phyloP scores from a whole-genome alignment of 1,140 invertebrate species.

The Drosophila sproati region DNA sequence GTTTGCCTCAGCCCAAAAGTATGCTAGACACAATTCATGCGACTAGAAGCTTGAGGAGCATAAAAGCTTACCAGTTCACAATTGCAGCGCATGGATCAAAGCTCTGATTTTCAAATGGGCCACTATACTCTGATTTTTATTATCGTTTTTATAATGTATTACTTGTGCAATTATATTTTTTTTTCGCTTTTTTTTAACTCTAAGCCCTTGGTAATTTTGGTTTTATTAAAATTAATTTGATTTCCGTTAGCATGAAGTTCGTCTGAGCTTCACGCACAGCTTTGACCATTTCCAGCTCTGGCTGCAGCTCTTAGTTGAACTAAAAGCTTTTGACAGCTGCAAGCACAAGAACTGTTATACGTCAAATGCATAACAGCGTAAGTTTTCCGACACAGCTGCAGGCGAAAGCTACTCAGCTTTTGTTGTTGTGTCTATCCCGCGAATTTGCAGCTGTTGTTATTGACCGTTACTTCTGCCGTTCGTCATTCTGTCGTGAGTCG shows the following conservation, averaged over 20 bases:
- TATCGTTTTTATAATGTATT: no score
- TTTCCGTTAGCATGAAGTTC: no score
- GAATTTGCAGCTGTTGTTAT: constrained; percentile 70
- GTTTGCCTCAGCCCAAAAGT: constrained; percentile 40
- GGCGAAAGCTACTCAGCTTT: constrained; percentile 46
- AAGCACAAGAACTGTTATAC: constrained; percentile 50
- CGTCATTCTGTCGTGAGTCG: constrained; percentile 71
- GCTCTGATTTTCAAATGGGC: no score
- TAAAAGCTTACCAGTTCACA: background rate
- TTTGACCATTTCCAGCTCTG: background rate
- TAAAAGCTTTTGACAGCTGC: constrained; percentile 11
- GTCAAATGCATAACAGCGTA: constrained; percentile 1
- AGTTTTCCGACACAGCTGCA: constrained; percentile 70
- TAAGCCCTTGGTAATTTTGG: no score
- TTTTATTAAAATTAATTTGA: no score
- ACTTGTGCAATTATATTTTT: no score
- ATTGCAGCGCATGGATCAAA: background rate
- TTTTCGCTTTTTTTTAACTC: no score
- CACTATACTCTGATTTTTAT: no score
- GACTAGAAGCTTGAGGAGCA: constrained; percentile 2
- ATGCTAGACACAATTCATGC: constrained; percentile 4
- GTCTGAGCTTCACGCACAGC: background rate
- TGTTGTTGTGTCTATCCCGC: constrained; percentile 39
- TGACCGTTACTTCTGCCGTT: constrained; percentile 37
- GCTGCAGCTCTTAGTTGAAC: background rate